Percentiles rank a stretch among this genome's conserved stretches.
Conservation (phyloP, 2,113 vertebrate species). For the Bos indicus region DNA sequence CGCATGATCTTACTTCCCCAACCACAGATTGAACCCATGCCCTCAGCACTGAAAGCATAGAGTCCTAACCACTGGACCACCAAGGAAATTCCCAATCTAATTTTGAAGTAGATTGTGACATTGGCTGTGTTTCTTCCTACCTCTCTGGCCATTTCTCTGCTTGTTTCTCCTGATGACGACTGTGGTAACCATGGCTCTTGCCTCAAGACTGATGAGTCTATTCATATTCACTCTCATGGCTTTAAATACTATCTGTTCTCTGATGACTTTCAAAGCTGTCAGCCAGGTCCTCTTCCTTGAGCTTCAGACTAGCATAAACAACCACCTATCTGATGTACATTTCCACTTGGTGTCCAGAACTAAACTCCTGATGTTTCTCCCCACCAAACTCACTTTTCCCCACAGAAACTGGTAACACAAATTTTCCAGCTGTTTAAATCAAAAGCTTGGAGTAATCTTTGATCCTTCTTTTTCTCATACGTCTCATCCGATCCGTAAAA, state of each 20-base stretch:
- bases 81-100: not conserved
- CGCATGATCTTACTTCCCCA: not conserved
- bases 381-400: not conserved
- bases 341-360: not conserved
- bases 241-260: constrained; percentile 25
- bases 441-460: not conserved
- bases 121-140: not conserved
- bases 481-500: not conserved
- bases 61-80: not conserved
- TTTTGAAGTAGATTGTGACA: constrained; percentile 18
- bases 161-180: not conserved
- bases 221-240: not conserved
- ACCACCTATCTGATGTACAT: not conserved
- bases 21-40: not conserved
- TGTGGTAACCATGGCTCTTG: not conserved
- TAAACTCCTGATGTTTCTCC: not conserved
- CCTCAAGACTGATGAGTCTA: not conserved
- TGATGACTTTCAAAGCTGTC: not conserved
- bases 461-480: not conserved
- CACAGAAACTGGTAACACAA: not conserved
- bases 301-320: not conserved
- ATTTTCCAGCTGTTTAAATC: not conserved
- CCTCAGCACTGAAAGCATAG: not conserved
- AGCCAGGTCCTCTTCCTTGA: not conserved
- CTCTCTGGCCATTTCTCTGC: not conserved